Conservation (phyloP, 2,113 vertebrate species). For the Antechinus flavipes region DNA sequence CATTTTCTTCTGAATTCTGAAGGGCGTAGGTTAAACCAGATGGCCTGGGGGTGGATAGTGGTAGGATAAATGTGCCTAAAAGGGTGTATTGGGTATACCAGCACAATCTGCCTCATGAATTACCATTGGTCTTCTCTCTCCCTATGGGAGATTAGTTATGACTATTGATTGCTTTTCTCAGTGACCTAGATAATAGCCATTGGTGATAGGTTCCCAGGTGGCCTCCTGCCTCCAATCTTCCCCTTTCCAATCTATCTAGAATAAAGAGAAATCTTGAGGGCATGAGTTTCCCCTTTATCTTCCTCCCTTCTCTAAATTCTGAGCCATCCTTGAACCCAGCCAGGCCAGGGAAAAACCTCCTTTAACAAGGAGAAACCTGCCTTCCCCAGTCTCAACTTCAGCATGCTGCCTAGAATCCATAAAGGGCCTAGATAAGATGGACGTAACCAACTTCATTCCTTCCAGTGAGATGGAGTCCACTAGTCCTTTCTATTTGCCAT, state of each 20-base stretch:
- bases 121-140: not conserved
- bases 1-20: not conserved
- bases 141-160: not conserved
- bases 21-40: not conserved
- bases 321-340: not conserved
- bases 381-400: not conserved
- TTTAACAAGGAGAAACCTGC: not conserved
- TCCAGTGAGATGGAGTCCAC: not conserved
- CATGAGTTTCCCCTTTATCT: not conserved
- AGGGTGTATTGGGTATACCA: not conserved
- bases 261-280: not conserved
- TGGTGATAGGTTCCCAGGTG: not conserved
- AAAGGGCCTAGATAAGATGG: not conserved
- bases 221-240: not conserved
- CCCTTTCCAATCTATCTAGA: not conserved
- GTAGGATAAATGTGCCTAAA: not conserved
- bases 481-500: not conserved
- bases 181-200: not conserved
- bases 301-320: not conserved
- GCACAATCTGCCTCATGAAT: not conserved
- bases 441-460: not conserved
- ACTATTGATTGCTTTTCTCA: not conserved
- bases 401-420: not conserved
- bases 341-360: not conserved
- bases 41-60: not conserved